Base-by-base conservation (phyloP, 2,888 invertebrate species). In the Dynastes tityus region DNA sequence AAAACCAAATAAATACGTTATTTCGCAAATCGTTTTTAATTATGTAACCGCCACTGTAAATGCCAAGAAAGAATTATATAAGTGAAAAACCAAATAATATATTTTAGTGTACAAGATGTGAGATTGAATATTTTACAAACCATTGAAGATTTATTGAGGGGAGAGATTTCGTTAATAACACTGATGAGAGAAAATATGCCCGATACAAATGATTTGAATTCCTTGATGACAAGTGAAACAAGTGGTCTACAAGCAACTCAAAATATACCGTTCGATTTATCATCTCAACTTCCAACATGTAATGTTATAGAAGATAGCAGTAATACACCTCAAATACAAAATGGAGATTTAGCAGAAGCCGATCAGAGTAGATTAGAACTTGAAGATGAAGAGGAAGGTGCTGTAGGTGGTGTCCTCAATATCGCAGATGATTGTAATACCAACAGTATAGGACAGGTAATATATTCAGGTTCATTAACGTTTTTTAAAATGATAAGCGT, bases 341-440 rank as follows among this genome's bases (percentile, higher is more conserved):
- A 95, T 86, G 95, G 93, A 37, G 95, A 95, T 85, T 88, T 95
- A 81, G 95, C 95, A 0, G 95, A 95, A 88, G 95, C 95, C 9
- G 95, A 95, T 89, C 95, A 95, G 87, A 93, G 94, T 75, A 91
- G 94, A 82, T 91, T 89, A 76, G 87, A 85, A 65, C 83, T 86
- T 45, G 87, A 86, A 4, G 85, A 83, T 5, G 87, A 86, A 27
- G 86, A 86, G 55, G 88, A 88, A 78, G 89, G 89, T 13, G 89
- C 89, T 1, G 88, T 89, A n/a, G 89, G 89, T 13, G 89, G 89
- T 0, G 80, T 87, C 58, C 80, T 87, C 77, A 85, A 84, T 70
- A 58, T 78, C 55, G 75, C 80, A 13, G 74, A 63, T 2, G 82
- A 81, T 32, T 58, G 80, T 76, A 79, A 70, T 40, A 51, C 49